These are phyloP conservation scores for Penaeus monodon DNA, from an alignment of 2,888 invertebrate species.

Conservation along the genomic window DNA sequence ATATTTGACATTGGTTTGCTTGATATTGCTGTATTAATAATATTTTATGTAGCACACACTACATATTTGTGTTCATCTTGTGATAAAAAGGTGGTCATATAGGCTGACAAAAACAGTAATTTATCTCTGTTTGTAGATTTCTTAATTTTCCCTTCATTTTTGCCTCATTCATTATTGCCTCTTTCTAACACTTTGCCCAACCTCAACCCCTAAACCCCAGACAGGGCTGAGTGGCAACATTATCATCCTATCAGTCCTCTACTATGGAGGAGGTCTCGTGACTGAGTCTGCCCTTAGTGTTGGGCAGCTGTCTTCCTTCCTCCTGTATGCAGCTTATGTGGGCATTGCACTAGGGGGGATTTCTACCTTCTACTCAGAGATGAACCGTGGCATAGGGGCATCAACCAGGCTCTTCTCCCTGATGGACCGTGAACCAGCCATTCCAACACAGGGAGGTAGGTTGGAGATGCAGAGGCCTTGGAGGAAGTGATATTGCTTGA, in stretches of 20 bases:
- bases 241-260: constrained; percentile 90
- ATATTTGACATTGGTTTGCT: too few species aligned
- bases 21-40: neutral
- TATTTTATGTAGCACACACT: neutral
- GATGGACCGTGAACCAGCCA: constrained; percentile 82
- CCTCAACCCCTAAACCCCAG: constrained; percentile 68
- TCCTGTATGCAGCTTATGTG: constrained; percentile 93
- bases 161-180: neutral
- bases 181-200: constrained; percentile 13
- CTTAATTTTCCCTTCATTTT: constrained; percentile 68
- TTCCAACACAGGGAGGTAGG: constrained; percentile 78
- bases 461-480: too few species aligned
- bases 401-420: constrained; percentile 90
- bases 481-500: neutral
- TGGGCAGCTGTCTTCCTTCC: constrained; percentile 84
- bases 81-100: neutral
- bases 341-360: constrained; percentile 83
- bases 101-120: constrained; percentile 34
- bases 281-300: constrained; percentile 76
- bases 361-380: constrained; percentile 82
- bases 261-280: constrained; percentile 92
- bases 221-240: constrained; percentile 90
- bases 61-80: constrained; percentile 25
- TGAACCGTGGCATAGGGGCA: constrained; percentile 94
- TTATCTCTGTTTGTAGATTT: constrained; percentile 51